phyloP scores from a whole-genome alignment of 1,140 invertebrate genomes.

The Dinoponera quadriceps region DNA sequence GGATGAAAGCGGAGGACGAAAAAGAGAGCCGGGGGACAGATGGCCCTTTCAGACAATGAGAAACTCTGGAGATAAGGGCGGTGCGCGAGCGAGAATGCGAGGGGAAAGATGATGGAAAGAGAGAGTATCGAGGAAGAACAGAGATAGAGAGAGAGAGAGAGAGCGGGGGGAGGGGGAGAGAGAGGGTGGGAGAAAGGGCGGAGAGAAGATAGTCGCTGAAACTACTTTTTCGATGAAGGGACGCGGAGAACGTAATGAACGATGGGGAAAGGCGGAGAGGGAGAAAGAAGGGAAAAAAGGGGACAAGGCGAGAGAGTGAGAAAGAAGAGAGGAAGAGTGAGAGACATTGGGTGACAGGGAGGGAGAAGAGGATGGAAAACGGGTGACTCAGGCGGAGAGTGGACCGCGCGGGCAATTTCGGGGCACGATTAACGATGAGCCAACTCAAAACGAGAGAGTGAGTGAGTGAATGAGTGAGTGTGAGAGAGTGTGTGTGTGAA shows the following conservation, averaged over 20 bases:
- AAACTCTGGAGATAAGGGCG: conserved; percentile 85
- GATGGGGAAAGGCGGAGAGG: conserved; percentile 52
- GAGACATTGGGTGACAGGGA: conserved; percentile 9
- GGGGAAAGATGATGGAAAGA: conserved; percentile 45
- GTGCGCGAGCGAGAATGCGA: conserved; percentile 72
- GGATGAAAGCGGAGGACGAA: conserved; percentile 82
- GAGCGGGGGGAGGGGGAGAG: conserved; percentile 55
- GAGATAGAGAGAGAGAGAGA: conserved; percentile 56
- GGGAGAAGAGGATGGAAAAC: conserved; percentile 53
- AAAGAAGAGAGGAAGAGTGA: conserved; percentile 17
- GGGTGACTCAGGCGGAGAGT: conserved; percentile 72
- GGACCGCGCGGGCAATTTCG: conserved; percentile 69
- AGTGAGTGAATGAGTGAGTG: too few relatives aligned
- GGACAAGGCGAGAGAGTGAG: conserved; percentile 46
- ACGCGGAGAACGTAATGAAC: conserved; percentile 66
- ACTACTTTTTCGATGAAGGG: conserved; percentile 71
- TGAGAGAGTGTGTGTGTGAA: too few relatives aligned
- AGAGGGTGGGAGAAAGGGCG: conserved; percentile 51
- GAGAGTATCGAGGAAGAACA: conserved; percentile 35
- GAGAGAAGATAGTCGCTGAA: conserved; percentile 66
- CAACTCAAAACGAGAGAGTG: background rate
- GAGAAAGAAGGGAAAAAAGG: conserved; percentile 20
- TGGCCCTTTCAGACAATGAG: conserved; percentile 85
- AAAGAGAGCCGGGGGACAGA: conserved; percentile 82
- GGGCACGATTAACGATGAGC: conserved; percentile 74